Conservation (phyloP, 2,888 invertebrate genomes). For the Adela reaumurella region DNA sequence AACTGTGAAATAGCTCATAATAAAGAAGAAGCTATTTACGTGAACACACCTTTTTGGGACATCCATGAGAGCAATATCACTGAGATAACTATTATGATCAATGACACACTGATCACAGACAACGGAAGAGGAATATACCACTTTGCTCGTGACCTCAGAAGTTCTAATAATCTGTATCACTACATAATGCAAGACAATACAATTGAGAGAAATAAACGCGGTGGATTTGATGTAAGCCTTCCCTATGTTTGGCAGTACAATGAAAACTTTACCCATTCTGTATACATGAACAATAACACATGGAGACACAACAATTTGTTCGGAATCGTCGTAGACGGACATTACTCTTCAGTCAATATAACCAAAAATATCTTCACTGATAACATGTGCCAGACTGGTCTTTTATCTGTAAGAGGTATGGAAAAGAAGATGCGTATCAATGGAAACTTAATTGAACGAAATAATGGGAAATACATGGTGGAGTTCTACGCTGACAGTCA, state of each 20-base stretch:
- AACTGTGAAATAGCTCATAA: constrained; percentile 81
- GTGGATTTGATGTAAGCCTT: constrained; percentile 84
- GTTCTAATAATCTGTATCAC: constrained; percentile 96
- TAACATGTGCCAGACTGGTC: constrained; percentile 78
- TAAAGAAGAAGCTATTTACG: constrained; percentile 72
- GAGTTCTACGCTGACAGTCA: constrained; percentile 89
- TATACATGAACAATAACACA: constrained; percentile 82
- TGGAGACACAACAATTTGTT: constrained; percentile 86
- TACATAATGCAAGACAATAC: constrained; percentile 86
- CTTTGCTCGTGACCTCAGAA: constrained; percentile 87
- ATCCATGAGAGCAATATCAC: constrained; percentile 82
- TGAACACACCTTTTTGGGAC: constrained; percentile 85
- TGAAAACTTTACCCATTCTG: constrained; percentile 89
- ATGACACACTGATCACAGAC: constrained; percentile 77
- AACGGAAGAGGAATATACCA: constrained; percentile 88
- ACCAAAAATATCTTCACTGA: constrained; percentile 80
- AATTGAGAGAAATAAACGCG: constrained; percentile 78
- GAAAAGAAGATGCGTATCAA: constrained; percentile 89
- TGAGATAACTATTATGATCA: constrained; percentile 86
- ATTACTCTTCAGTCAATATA: constrained; percentile 87
- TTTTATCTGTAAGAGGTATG: constrained; percentile 87
- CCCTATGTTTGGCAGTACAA: constrained; percentile 96
- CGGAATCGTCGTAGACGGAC: constrained; percentile 83
- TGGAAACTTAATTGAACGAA: constrained; percentile 74
- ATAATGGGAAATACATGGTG: constrained; percentile 78